A percentile compares a stretch with the other conserved stretches of the same genome.
Conservation (phyloP, 1,140 invertebrate species). For the Cheumatopsyche charites region DNA sequence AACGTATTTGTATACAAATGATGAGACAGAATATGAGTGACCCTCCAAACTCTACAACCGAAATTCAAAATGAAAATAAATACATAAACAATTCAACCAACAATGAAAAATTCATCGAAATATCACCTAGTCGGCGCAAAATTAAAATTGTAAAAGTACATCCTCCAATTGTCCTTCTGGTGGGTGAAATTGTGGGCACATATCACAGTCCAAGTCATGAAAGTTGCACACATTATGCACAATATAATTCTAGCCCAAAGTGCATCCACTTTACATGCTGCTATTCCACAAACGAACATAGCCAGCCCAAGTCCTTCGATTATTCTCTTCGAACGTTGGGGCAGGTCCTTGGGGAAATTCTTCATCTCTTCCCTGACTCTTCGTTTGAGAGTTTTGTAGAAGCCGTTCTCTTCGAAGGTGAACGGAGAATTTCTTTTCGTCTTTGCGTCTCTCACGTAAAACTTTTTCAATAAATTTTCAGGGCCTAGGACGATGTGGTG, state of each 20-base stretch:
- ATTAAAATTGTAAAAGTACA: conserved; percentile 80
- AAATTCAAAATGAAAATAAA: conserved; percentile 5
- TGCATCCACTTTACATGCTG: conserved; percentile 14
- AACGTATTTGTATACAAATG: conserved; percentile 83
- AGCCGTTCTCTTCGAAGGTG: conserved; percentile 73
- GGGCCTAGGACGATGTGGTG: conserved; percentile 66
- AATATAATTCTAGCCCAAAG: neutral
- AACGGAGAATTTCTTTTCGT: conserved; percentile 67
- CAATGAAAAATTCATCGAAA: neutral
- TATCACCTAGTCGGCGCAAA: conserved; percentile 67
- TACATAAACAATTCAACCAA: neutral
- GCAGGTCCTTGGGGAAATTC: conserved; percentile 50
- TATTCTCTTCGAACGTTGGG: conserved; percentile 31
- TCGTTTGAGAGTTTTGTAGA: conserved; percentile 70
- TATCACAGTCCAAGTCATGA: conserved; percentile 64
- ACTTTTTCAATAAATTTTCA: conserved; percentile 65
- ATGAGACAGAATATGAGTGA: conserved; percentile 79
- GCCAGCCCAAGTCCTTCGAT: conserved; percentile 23
- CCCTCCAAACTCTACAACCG: conserved; percentile 71
- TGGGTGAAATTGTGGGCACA: conserved; percentile 85
- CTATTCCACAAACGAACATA: conserved; percentile 32
- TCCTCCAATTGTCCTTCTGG: conserved; percentile 78
- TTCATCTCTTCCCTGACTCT: conserved; percentile 62
- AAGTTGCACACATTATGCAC: conserved; percentile 48
- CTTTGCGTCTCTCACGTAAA: conserved; percentile 64